Conservation (phyloP, 2,797 vertebrate genomes). For the Philypnodon macrostomus region DNA sequence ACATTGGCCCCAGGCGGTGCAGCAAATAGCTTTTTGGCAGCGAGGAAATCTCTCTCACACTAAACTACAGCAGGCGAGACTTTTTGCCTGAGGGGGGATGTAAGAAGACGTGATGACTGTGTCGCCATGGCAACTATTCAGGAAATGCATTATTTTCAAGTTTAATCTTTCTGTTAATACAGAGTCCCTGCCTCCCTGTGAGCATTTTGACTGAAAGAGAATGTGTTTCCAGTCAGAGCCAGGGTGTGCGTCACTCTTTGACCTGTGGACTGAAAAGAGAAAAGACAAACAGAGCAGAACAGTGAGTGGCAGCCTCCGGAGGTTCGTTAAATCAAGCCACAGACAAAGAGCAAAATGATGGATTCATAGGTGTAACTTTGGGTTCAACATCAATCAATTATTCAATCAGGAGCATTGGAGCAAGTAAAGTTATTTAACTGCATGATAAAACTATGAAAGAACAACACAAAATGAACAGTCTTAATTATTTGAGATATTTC, state of each 20-base stretch:
- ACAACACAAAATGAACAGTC: no score
- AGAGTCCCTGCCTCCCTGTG: conserved; percentile 12
- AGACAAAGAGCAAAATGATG: background rate
- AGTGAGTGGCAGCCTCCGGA: conserved; percentile 26
- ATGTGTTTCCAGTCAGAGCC: conserved; percentile 51
- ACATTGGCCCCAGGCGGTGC: conserved; percentile 49
- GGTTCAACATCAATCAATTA: no score
- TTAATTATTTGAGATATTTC: no score
- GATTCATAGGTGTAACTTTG: no score
- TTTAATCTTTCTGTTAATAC: conserved; percentile 39
- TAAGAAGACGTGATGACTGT: conserved; percentile 39
- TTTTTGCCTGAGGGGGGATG: conserved; percentile 34
- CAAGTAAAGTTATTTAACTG: no score
- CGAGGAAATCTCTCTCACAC: conserved; percentile 30
- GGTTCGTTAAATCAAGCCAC: conserved; percentile 35
- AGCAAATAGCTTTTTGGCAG: conserved; percentile 44
- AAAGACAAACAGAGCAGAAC: conserved; percentile 23
- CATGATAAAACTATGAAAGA: no score
- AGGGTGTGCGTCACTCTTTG: conserved; percentile 51
- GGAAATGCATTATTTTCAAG: conserved; percentile 39
- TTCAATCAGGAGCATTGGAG: no score
- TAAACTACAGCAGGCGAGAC: conserved; percentile 45
- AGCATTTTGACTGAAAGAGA: conserved; percentile 36
- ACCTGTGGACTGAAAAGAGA: conserved; percentile 30
- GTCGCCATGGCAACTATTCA: conserved; percentile 66